Conservation (phyloP, 1,140 invertebrate genomes). For the Diachasmimorpha longicaudata region DNA sequence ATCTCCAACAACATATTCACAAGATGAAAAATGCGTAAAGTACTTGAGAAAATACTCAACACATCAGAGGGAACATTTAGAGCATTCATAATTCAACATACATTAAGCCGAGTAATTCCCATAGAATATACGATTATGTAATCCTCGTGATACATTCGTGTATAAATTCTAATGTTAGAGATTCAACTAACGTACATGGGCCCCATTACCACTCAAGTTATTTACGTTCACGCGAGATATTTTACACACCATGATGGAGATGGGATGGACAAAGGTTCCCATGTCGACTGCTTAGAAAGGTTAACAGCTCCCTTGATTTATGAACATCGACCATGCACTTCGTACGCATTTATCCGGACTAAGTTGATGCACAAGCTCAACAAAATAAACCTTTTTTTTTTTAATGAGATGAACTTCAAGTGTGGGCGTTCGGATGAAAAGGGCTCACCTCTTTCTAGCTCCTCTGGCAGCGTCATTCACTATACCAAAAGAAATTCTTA, state of each 20-base stretch:
- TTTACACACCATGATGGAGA: not conserved
- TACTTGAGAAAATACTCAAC: not conserved
- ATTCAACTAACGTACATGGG: not conserved
- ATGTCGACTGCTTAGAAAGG: not conserved
- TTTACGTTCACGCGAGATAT: not conserved
- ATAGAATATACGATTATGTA: not conserved
- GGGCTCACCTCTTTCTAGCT: no score
- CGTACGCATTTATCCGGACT: not conserved
- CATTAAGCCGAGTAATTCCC: not conserved
- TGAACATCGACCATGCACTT: not conserved
- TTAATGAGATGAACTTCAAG: no score
- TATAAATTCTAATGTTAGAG: not conserved
- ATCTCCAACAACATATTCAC: no score
- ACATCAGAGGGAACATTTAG: no score
- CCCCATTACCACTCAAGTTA: not conserved
- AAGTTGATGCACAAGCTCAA: not conserved
- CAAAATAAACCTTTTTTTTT: not conserved
- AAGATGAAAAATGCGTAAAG: no score
- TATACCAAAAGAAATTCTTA: no score
- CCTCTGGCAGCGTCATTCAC: no score
- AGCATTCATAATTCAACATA: no score
- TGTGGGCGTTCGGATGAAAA: no score
- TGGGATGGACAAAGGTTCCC: constrained; percentile 3
- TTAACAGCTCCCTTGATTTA: constrained; percentile 5
- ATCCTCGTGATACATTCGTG: not conserved